Evolutionary conservation across 30 jellyfish, hydroid and myxozoan species (phyloP).

Genomic region (Nemopilema nomurai): DNA sequence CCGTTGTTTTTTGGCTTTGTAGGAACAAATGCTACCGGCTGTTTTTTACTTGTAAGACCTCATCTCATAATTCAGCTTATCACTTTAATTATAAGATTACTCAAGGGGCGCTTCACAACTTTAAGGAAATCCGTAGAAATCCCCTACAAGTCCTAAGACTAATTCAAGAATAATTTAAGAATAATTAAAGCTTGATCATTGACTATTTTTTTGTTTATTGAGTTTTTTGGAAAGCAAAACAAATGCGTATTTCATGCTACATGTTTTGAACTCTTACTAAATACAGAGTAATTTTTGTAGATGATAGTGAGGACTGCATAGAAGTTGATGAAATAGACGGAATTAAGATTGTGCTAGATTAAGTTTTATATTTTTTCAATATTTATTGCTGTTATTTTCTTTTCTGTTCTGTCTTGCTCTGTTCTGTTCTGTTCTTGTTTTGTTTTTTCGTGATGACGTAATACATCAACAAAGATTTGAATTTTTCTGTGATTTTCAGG

Average conservation of each 20-base stretch:
- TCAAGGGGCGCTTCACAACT: neutral
- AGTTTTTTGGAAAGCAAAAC: neutral
- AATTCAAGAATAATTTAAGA: neutral
- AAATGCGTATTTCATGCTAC: neutral
- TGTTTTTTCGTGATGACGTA: neutral
- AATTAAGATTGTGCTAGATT: neutral
- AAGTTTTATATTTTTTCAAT: neutral
- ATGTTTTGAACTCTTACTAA: neutral
- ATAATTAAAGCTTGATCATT: neutral
- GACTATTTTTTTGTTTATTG: neutral
- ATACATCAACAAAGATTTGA: no score
- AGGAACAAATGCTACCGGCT: neutral
- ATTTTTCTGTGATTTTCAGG: neutral
- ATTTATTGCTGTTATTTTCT: neutral
- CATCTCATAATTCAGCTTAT: neutral
- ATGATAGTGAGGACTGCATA: neutral
- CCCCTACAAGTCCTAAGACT: neutral
- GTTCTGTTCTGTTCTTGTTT: conserved; percentile 5
- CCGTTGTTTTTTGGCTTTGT: neutral
- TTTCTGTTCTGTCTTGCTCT: conserved; percentile 1
- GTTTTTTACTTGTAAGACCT: neutral
- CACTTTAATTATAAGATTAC: neutral
- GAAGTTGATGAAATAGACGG: neutral
- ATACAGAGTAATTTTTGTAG: neutral
- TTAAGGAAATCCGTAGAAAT: neutral